Evolutionary conservation across 2,113 vertebrate genomes (phyloP).

Genomic region (Campylomormyrus numenius): DNA sequence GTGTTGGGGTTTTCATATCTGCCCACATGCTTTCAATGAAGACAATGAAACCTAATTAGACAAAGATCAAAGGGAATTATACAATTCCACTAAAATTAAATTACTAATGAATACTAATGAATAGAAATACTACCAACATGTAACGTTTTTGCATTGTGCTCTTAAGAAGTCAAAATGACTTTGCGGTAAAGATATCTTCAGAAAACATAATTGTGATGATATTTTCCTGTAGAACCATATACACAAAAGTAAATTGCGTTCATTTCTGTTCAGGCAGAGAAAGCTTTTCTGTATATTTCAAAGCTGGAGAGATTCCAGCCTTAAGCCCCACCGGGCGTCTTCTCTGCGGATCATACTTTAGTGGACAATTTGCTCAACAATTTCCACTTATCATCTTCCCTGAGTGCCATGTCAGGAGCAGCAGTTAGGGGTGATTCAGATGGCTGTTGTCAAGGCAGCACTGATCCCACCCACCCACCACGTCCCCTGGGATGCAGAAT

Average conservation of each 20-base stretch:
- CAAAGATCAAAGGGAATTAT: conserved; percentile 15
- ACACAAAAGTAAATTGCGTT: neutral
- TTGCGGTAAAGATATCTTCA: neutral
- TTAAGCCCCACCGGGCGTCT: neutral
- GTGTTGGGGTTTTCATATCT: neutral
- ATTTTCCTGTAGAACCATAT: neutral
- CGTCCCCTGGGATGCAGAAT: neutral
- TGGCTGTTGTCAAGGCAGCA: neutral
- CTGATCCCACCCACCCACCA: neutral
- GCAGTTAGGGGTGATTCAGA: neutral
- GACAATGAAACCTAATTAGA: conserved; percentile 13
- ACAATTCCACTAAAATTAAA: neutral
- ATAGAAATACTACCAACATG: neutral
- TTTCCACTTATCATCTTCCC: conserved; percentile 9
- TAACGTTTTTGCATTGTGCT: neutral
- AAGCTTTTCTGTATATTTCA: neutral
- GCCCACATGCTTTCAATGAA: conserved; percentile 8
- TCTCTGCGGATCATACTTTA: neutral
- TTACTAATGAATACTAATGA: conserved; percentile 14
- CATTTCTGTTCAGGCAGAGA: neutral
- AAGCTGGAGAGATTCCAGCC: neutral
- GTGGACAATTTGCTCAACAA: neutral
- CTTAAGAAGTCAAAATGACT: neutral
- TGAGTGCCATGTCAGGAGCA: neutral
- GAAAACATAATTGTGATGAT: neutral